phyloP scores from a whole-genome alignment of 2,113 vertebrate genomes.

The Tiliqua scincoides region DNA sequence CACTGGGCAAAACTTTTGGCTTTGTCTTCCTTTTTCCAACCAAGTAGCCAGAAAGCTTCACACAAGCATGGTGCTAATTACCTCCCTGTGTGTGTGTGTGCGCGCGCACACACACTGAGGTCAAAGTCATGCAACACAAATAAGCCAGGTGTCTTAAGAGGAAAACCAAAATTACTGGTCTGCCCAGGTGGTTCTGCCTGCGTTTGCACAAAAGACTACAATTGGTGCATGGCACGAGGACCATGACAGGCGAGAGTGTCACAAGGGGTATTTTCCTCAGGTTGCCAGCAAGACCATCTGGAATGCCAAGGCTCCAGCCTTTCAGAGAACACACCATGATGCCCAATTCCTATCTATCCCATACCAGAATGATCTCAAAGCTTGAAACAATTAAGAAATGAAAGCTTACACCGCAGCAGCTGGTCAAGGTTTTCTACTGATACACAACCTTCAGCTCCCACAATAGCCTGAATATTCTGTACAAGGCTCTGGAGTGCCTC shows the following conservation, averaged over 20 bases:
- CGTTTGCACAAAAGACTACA: neutral
- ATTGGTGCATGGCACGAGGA: neutral
- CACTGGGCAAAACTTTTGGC: neutral
- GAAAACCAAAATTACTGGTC: too few species aligned
- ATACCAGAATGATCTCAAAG: too few species aligned
- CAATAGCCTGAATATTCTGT: constrained; percentile 69
- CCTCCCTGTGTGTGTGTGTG: neutral
- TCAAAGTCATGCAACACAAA: neutral
- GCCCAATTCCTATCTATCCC: neutral
- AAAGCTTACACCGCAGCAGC: constrained; percentile 83
- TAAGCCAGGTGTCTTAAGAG: too few species aligned
- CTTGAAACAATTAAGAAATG: neutral
- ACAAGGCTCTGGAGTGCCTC: constrained; percentile 79
- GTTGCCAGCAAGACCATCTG: neutral
- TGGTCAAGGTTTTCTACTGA: constrained; percentile 86
- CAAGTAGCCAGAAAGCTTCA: neutral
- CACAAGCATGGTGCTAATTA: neutral
- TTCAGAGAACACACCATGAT: neutral
- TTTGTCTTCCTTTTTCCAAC: neutral
- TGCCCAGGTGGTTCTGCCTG: too few species aligned
- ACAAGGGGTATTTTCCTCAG: neutral
- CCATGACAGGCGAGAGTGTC: neutral
- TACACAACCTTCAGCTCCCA: constrained; percentile 78
- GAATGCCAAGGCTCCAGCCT: neutral
- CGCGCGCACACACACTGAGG: rapidly evolving